Base-by-base conservation (phyloP, 2,888 invertebrate species). In the Latrodectus hesperus region DNA sequence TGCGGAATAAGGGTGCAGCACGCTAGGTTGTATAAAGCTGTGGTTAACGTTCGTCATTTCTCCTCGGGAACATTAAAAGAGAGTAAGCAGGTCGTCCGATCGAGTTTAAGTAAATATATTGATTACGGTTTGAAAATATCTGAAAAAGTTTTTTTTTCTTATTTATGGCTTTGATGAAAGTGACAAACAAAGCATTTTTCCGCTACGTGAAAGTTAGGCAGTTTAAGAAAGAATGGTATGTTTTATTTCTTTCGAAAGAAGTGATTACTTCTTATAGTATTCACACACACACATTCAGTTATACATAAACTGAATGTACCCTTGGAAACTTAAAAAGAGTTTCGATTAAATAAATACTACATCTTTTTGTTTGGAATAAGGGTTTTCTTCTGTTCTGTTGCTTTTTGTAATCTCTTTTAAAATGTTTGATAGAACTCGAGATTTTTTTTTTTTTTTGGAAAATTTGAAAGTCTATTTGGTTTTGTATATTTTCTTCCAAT, bases 101-200 rank as follows among this genome's bases (percentile, higher is more conserved):
- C 52, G 82, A 82, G 82, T 74, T 75, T 82, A 82, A 75, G 82
- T 68, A 82, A 82, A 75, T 82, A 82, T 82, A 82, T 82, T 82
- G 82, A 82, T 82, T 82, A 74, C 74, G 74, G 68, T 75, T 60
- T 60, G 60, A 60, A 60, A 60, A 60, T n/a, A 60, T 60, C 60
- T n/a, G 12, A 16, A 60, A 11, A 16, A 55, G 22, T 22, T 55
- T 55, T 55, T 55, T 55, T 55, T 16, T 14, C 55, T 55, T 55
- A 55, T 6, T 55, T 55, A 55, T 55, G 55, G 55, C 11, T 14
- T 14, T 55, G 10, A 12, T 55, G 14, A 11, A 55, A 55, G 55
- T 55, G 55, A 55, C 55, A 55, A 55, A 55, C 11, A 55, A 6
- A 16, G 16, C 55, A 14, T 55, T 55, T 16, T 55, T 55, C 11